Conservation (phyloP, 2,113 vertebrate genomes). For the Rhinopomastus cyanomelas region DNA sequence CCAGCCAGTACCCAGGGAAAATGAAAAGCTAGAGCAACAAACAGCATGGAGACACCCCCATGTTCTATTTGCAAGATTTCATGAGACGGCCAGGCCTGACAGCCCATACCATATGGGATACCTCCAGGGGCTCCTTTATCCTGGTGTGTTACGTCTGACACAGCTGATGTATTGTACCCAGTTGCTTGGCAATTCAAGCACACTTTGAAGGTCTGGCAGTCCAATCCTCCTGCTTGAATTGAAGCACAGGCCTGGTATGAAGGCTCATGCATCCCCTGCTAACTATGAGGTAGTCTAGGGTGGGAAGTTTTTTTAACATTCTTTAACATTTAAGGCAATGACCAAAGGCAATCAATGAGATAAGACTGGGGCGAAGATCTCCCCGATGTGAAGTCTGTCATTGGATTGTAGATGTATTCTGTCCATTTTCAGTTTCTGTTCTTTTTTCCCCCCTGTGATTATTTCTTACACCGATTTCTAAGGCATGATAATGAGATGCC, state of each 20-base stretch:
- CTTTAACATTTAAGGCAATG: background rate
- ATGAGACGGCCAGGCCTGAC: background rate
- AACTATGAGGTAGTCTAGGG: background rate
- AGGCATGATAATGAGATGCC: accelerated
- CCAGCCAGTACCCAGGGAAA: background rate
- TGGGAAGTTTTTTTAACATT: background rate
- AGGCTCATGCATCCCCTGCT: background rate
- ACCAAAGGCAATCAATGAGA: background rate
- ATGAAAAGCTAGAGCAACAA: background rate
- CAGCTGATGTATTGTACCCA: background rate
- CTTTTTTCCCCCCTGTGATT: accelerated
- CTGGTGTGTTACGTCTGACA: background rate
- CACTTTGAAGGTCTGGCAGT: background rate
- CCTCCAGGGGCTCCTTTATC: background rate
- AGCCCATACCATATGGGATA: background rate
- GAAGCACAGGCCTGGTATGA: background rate
- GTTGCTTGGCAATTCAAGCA: background rate
- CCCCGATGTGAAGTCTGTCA: background rate
- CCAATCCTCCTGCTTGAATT: background rate
- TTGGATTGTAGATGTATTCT: background rate
- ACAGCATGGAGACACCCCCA: accelerated
- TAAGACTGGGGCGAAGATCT: background rate
- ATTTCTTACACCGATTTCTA: background rate
- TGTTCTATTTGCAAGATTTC: background rate
- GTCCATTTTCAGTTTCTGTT: background rate